phyloP scores from a whole-genome alignment of 2,797 vertebrate genomes.

The Takifugu ocellatus region DNA sequence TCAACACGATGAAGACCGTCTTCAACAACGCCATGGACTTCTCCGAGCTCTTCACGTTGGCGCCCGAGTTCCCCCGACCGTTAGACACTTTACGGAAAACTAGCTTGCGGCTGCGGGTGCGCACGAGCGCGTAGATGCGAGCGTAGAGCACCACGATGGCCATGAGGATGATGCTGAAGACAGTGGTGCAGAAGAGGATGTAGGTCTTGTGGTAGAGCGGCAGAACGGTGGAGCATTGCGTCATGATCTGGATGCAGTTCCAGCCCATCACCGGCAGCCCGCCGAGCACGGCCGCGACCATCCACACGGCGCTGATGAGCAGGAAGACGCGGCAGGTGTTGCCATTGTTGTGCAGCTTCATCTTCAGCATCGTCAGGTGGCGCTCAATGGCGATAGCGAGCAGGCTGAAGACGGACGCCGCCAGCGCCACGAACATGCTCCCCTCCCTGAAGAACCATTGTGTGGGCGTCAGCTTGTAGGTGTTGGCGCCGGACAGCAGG shows the following conservation, averaged over 20 bases:
- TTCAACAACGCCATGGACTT: slow-evolving; percentile 94
- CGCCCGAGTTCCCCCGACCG: slow-evolving; percentile 75
- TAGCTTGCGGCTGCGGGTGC: slow-evolving; percentile 88
- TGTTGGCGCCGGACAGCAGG: slow-evolving; percentile 91
- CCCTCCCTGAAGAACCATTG: slow-evolving; percentile 97
- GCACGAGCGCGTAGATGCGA: slow-evolving; percentile 90
- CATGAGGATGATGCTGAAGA: slow-evolving; percentile 90
- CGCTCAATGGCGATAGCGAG: slow-evolving; percentile 96
- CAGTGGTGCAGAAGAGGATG: slow-evolving; percentile 96
- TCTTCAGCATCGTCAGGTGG: slow-evolving; percentile 97
- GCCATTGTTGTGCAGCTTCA: slow-evolving; percentile 93
- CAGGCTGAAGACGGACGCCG: slow-evolving; percentile 94
- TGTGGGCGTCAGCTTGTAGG: slow-evolving; percentile 85
- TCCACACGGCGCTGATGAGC: slow-evolving; percentile 94
- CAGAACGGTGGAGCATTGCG: slow-evolving; percentile 88
- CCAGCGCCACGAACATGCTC: slow-evolving; percentile 95
- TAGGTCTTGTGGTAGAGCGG: slow-evolving; percentile 98
- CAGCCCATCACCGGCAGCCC: slow-evolving; percentile 93
- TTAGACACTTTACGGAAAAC: slow-evolving; percentile 90
- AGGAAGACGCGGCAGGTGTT: slow-evolving; percentile 91
- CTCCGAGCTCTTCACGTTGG: slow-evolving; percentile 88
- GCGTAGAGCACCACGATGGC: slow-evolving; percentile 93
- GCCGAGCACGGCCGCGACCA: slow-evolving; percentile 85
- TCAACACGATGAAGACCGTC: slow-evolving; percentile 96
- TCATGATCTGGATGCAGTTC: slow-evolving; percentile 87